These are phyloP conservation scores for Tuberolachnus salignus DNA, from an alignment of 2,888 invertebrate species.

Conservation along the genomic window DNA sequence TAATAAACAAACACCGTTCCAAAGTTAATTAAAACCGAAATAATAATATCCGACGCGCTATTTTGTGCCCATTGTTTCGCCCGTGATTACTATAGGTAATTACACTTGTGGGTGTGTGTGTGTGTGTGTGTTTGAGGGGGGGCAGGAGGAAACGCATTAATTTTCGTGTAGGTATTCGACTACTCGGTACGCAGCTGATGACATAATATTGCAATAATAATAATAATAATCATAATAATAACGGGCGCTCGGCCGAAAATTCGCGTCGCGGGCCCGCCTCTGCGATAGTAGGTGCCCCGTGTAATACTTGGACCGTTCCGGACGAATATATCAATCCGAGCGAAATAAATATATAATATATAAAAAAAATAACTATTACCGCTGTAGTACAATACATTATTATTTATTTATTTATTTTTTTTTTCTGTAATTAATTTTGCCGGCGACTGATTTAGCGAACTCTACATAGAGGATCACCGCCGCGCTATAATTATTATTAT, in stretches of 20 bases:
- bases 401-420: too few relatives aligned
- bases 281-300: too few relatives aligned
- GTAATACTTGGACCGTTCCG: too few relatives aligned
- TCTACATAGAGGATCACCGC: conserved; percentile 12
- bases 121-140: too few relatives aligned
- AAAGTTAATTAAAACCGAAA: conserved; percentile 11
- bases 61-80: neutral
- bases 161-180: too few relatives aligned
- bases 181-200: too few relatives aligned
- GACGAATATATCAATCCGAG: too few relatives aligned
- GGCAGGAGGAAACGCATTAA: too few relatives aligned
- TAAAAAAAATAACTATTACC: neutral
- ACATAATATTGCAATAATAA: too few relatives aligned
- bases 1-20: neutral
- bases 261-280: neutral
- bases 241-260: neutral
- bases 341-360: neutral
- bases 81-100: too few relatives aligned
- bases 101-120: too few relatives aligned
- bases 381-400: neutral
- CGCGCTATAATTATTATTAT: conserved; percentile 15
- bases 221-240: too few relatives aligned
- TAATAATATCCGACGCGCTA: conserved; percentile 1
- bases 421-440: conserved; percentile 45
- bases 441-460: conserved; percentile 37